phyloP scores from a whole-genome alignment of 2,888 invertebrate genomes.

The Acanthosepion lycidas region DNA sequence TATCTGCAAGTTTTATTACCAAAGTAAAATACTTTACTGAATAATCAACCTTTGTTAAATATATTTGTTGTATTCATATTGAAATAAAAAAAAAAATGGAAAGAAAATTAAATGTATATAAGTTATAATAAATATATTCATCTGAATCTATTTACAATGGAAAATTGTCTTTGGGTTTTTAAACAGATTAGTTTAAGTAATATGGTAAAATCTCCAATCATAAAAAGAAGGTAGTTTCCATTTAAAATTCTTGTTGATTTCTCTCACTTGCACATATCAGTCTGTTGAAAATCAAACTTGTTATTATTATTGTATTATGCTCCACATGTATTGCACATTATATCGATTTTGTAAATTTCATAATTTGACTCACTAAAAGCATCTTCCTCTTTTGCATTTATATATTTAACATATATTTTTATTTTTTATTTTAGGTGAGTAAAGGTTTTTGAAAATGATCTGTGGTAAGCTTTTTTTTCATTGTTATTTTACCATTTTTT shows the following conservation, averaged over 20 bases:
- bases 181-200: too few species aligned
- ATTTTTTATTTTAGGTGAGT: not conserved
- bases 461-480: not conserved
- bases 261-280: not conserved
- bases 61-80: too few species aligned
- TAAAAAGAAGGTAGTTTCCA: too few species aligned
- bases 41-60: too few species aligned
- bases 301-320: not conserved
- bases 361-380: not conserved
- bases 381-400: not conserved
- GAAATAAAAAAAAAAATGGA: too few species aligned
- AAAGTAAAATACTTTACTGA: too few species aligned
- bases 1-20: too few species aligned
- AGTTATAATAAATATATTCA: too few species aligned
- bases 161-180: too few species aligned
- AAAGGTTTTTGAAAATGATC: not conserved
- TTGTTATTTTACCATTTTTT: not conserved
- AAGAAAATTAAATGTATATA: too few species aligned
- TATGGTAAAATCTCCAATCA: too few species aligned
- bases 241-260: not conserved
- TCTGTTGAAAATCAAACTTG: not conserved
- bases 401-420: not conserved
- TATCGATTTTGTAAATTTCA: not conserved
- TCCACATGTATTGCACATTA: not conserved
- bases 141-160: too few species aligned